A percentile compares a stretch with the other conserved stretches of the same genome.
Evolutionary conservation across 2,888 invertebrate species (phyloP).

Genomic region (Crepidodera aurea): DNA sequence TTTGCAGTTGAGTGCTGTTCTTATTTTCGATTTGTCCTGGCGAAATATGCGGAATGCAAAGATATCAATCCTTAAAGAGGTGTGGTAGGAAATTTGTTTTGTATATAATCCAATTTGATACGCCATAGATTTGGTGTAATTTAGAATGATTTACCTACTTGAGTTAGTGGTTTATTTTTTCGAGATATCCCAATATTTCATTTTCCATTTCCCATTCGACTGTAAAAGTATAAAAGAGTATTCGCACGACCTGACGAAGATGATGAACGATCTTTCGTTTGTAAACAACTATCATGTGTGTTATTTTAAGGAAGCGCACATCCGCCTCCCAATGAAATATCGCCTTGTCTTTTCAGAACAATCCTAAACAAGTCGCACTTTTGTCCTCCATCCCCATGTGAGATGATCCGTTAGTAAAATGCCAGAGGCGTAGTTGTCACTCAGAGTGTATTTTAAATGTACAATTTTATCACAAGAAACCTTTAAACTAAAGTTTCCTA

Average conservation of each 20-base stretch:
- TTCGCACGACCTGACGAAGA: slow-evolving; percentile 55
- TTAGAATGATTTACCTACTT: background rate
- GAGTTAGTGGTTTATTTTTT: background rate
- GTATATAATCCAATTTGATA: too few relatives aligned
- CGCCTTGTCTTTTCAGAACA: slow-evolving; percentile 58
- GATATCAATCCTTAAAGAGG: too few relatives aligned
- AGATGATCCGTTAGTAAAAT: slow-evolving; percentile 61
- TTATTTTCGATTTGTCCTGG: too few relatives aligned
- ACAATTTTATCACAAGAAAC: background rate
- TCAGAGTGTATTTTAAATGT: background rate
- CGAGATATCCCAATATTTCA: slow-evolving; percentile 16
- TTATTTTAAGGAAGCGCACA: slow-evolving; percentile 62
- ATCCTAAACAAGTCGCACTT: slow-evolving; percentile 60
- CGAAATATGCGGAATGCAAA: too few relatives aligned
- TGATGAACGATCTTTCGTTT: slow-evolving; percentile 55
- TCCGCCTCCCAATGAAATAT: slow-evolving; percentile 62
- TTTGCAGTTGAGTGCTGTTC: too few relatives aligned
- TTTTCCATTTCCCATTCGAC: slow-evolving; percentile 17
- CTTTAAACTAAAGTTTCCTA: background rate
- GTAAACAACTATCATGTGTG: slow-evolving; percentile 60
- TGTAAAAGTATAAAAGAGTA: slow-evolving; percentile 25
- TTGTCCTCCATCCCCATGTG: slow-evolving; percentile 57
- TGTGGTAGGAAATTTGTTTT: too few relatives aligned
- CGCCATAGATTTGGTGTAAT: background rate
- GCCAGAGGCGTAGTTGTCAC: slow-evolving; percentile 26